phyloP scores from a whole-genome alignment of 2,113 vertebrate genomes.

The Hyperoodon ampullatus region DNA sequence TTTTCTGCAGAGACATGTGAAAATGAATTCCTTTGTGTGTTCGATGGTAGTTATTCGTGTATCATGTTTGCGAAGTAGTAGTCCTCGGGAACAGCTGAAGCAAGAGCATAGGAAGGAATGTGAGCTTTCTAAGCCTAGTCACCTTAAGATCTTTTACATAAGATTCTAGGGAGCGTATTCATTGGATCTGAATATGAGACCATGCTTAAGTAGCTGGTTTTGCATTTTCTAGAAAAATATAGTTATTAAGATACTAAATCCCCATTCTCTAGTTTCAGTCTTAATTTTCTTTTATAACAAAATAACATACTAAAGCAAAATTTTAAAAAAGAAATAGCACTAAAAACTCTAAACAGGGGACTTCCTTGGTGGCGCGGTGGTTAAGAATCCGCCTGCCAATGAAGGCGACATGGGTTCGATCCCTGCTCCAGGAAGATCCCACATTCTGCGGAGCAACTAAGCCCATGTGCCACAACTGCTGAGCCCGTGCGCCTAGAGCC shows the following conservation, averaged over 20 bases:
- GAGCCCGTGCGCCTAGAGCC: too few species aligned
- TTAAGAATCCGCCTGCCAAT: too few species aligned
- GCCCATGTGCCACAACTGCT: too few species aligned
- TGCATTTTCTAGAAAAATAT: neutral
- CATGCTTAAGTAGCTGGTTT: neutral
- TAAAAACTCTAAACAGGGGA: neutral
- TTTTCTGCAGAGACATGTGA: slow-evolving; percentile 15
- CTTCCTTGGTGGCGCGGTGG: too few species aligned
- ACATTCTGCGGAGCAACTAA: too few species aligned
- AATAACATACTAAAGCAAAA: neutral
- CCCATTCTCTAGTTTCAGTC: neutral
- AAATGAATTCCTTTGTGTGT: neutral
- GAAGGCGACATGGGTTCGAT: too few species aligned
- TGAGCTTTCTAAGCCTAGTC: neutral
- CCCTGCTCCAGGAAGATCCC: too few species aligned
- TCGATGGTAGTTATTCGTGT: neutral
- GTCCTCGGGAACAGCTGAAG: neutral
- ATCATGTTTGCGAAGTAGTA: neutral
- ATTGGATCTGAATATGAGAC: neutral
- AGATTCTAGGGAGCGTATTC: neutral
- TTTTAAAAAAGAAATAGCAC: neutral
- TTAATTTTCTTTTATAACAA: neutral
- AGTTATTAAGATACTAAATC: neutral
- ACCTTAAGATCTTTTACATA: neutral
- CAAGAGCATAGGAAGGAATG: neutral